Evolutionary conservation across 2,113 vertebrate genomes (phyloP).

Genomic region (Sinocyclocheilus rhinocerous): DNA sequence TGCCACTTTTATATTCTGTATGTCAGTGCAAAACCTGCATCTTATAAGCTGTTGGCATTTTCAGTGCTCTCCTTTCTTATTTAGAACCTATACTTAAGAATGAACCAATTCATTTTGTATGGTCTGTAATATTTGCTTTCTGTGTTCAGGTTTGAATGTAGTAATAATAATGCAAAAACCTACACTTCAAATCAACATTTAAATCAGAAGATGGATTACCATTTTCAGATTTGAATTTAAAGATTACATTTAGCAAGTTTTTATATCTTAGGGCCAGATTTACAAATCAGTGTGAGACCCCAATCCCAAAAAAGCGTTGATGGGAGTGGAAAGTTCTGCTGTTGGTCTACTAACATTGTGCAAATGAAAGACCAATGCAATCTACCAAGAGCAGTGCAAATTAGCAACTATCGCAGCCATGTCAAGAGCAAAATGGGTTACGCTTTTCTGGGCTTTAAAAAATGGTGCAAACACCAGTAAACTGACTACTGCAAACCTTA

Average conservation of each 20-base stretch:
- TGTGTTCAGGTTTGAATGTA: too few relatives aligned
- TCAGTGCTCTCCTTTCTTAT: neutral
- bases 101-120: neutral
- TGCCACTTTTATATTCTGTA: neutral
- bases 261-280: neutral
- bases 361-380: conserved; percentile 2
- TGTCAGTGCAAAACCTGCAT: neutral
- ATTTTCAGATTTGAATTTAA: neutral
- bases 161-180: too few relatives aligned
- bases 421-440: too few relatives aligned
- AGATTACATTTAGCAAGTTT: neutral
- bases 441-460: too few relatives aligned
- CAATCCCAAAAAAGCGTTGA: neutral
- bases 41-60: neutral
- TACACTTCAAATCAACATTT: too few relatives aligned
- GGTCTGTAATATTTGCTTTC: neutral
- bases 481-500: neutral
- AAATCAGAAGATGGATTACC: neutral
- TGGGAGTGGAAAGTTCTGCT: neutral
- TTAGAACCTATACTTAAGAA: neutral
- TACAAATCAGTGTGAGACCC: neutral
- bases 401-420: neutral
- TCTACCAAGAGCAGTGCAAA: neutral
- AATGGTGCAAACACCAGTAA: neutral
- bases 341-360: neutral